Evolutionary conservation across 2,888 invertebrate species (phyloP).

Genomic region (Mermis nigrescens): DNA sequence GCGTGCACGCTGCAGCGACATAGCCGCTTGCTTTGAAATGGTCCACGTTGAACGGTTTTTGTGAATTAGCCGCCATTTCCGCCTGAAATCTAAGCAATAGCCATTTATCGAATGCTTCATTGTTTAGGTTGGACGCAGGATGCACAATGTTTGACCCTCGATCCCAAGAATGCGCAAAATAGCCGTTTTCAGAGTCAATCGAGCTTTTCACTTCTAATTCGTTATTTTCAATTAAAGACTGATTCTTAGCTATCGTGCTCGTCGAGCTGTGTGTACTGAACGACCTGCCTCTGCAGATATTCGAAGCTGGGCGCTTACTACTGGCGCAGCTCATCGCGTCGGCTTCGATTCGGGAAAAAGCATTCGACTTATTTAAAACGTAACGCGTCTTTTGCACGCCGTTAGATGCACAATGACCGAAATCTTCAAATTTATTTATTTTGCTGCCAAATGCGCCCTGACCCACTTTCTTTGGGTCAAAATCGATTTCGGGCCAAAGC

Average conservation of each 20-base stretch:
- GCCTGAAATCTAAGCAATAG: not conserved
- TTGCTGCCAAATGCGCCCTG: not conserved
- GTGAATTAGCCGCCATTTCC: not conserved
- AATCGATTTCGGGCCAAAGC: not conserved
- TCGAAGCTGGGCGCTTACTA: too few species aligned
- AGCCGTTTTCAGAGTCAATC: not conserved
- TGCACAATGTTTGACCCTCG: too few species aligned
- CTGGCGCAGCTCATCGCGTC: too few species aligned
- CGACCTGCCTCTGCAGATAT: conserved; percentile 5
- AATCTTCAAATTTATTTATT: not conserved
- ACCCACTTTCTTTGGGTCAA: not conserved
- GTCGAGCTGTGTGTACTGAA: conserved; percentile 12
- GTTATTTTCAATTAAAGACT: not conserved
- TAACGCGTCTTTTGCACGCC: too few species aligned
- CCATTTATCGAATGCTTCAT: not conserved
- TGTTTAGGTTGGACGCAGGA: not conserved
- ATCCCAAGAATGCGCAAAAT: not conserved
- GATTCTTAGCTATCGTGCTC: conserved; percentile 8
- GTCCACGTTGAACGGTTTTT: not conserved
- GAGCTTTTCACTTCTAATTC: not conserved
- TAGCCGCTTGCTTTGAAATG: not conserved
- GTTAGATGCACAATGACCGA: too few species aligned
- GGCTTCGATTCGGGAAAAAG: too few species aligned
- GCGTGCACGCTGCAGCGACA: not conserved
- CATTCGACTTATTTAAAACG: too few species aligned